Conservation (phyloP, 2,797 vertebrate species). For the Micropoecilia bifurca region DNA sequence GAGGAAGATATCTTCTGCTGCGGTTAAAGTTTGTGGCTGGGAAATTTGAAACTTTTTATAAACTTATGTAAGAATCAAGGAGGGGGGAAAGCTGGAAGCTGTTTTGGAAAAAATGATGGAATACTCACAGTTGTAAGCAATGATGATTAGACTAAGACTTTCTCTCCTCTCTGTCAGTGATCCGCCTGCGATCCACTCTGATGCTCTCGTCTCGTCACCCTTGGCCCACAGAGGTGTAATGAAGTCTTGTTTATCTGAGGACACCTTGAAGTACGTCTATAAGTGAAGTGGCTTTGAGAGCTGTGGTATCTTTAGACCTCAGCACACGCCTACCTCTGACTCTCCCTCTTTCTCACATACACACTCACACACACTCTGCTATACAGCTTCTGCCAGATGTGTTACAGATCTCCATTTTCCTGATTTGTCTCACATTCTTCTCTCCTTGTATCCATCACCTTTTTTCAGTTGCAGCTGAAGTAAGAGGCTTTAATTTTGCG, state of each 20-base stretch:
- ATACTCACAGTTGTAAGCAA: slow-evolving; percentile 65
- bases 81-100: slow-evolving; percentile 5
- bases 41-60: slow-evolving; percentile 21
- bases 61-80: neutral
- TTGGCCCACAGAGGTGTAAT: slow-evolving; percentile 33
- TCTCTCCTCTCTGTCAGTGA: slow-evolving; percentile 24
- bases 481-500: slow-evolving; percentile 2
- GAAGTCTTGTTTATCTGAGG: slow-evolving; percentile 26
- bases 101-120: slow-evolving; percentile 25
- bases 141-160: slow-evolving; percentile 38
- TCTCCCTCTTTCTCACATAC: slow-evolving; percentile 28
- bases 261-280: slow-evolving; percentile 22
- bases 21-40: slow-evolving; percentile 31
- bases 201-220: slow-evolving; percentile 48
- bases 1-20: neutral
- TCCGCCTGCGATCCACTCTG: slow-evolving; percentile 4
- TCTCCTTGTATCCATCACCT: neutral
- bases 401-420: slow-evolving; percentile 25
- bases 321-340: slow-evolving; percentile 33
- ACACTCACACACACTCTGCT: neutral
- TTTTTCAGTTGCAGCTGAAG: slow-evolving; percentile 22
- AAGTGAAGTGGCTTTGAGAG: slow-evolving; percentile 26
- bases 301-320: slow-evolving; percentile 25
- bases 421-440: slow-evolving; percentile 18
- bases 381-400: slow-evolving; percentile 70